phyloP scores from a whole-genome alignment of 2,113 vertebrate genomes.

The Ardeotis arabs region DNA sequence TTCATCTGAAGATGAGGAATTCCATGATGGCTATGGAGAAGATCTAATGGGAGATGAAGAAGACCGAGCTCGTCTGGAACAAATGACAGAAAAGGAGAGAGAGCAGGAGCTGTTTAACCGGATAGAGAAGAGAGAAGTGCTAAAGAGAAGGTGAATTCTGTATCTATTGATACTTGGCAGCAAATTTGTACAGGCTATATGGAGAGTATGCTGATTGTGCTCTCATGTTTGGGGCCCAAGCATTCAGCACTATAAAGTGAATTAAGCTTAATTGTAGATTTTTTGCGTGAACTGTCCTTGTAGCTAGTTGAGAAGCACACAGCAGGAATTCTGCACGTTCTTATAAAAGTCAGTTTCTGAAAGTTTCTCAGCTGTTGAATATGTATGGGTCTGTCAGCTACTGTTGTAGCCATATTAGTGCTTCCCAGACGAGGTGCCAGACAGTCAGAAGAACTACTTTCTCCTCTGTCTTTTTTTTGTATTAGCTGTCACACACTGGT shows the following conservation, averaged over 20 bases:
- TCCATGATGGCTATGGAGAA: constrained; percentile 95
- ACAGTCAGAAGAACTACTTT: neutral
- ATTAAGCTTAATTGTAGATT: neutral
- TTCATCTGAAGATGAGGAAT: constrained; percentile 96
- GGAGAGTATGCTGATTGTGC: neutral
- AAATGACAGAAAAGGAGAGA: constrained; percentile 98
- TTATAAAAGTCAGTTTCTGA: neutral
- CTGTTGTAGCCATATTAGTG: neutral
- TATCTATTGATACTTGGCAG: neutral
- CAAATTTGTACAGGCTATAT: neutral
- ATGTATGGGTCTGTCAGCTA: rapidly evolving
- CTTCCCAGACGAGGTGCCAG: neutral
- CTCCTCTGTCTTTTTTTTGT: neutral
- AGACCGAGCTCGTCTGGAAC: constrained; percentile 92
- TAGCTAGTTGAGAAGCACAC: neutral
- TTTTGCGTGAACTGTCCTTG: neutral
- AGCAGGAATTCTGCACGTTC: neutral
- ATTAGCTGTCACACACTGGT: neutral
- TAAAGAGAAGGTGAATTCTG: constrained; percentile 90
- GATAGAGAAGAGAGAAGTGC: constrained; percentile 97
- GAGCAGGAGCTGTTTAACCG: constrained; percentile 98
- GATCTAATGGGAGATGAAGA: constrained; percentile 98
- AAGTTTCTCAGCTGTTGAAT: neutral
- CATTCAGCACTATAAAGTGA: neutral
- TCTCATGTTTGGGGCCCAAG: neutral